Conservation (phyloP, 2,113 vertebrate species). For the Neoarius graeffei region DNA sequence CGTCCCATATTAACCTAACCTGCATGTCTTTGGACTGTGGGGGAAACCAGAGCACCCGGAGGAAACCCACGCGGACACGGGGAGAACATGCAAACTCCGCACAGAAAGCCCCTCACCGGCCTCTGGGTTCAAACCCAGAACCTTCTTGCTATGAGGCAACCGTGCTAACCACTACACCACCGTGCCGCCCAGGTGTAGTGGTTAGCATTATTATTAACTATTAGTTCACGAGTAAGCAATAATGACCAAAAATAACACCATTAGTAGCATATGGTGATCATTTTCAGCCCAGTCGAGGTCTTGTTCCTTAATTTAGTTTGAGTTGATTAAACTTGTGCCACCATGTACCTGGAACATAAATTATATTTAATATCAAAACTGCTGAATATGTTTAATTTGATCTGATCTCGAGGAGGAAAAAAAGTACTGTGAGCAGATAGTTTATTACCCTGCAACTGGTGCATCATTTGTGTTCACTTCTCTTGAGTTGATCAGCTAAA, state of each 20-base stretch:
- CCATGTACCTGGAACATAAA: too few relatives aligned
- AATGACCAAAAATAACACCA: not conserved
- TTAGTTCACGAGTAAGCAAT: not conserved
- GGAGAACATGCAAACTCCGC: too few relatives aligned
- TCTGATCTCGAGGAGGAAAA: not conserved
- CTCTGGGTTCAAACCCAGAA: too few relatives aligned
- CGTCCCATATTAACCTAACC: too few relatives aligned
- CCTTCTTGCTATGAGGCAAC: too few relatives aligned
- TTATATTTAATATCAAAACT: not conserved
- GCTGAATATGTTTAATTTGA: not conserved
- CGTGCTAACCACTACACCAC: too few relatives aligned
- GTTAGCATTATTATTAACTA: not conserved
- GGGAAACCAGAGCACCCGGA: too few relatives aligned
- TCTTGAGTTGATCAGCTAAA: not conserved
- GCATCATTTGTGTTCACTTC: not conserved
- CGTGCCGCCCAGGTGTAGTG: too few relatives aligned
- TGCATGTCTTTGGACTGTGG: too few relatives aligned
- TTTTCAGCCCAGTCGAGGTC: not conserved
- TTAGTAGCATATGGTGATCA: not conserved
- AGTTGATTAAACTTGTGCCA: not conserved
- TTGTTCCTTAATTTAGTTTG: not conserved
- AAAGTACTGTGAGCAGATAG: not conserved
- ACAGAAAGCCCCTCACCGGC: too few relatives aligned
- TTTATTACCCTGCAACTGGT: not conserved
- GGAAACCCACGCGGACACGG: too few relatives aligned